Conservation (phyloP, 2,113 vertebrate genomes). For the Mastomys natalensis region DNA sequence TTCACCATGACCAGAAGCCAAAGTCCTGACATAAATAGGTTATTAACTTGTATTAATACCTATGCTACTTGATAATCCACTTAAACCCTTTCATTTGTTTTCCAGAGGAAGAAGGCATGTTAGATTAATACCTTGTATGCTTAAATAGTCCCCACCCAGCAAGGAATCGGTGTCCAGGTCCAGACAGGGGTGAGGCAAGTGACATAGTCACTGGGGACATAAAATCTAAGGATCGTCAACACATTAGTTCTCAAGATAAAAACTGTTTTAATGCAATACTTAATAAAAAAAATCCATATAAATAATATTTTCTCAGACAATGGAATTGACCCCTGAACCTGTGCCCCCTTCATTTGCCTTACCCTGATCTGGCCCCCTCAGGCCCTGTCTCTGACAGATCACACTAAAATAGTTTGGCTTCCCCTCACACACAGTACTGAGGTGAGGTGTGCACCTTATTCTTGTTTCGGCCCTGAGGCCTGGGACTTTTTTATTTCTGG, state of each 20-base stretch:
- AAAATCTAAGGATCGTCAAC: background rate
- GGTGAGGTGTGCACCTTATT: no score
- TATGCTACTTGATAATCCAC: constrained; percentile 68
- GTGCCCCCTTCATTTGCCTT: background rate
- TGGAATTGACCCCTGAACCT: background rate
- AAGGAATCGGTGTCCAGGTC: background rate
- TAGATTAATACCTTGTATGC: constrained; percentile 17
- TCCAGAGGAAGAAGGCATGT: constrained; percentile 60
- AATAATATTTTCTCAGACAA: constrained; percentile 3
- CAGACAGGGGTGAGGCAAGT: background rate
- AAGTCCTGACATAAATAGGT: constrained; percentile 44
- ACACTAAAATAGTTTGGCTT: background rate
- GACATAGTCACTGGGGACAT: background rate
- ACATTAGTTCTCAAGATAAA: background rate
- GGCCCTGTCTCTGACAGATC: background rate
- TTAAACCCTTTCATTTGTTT: constrained; percentile 64
- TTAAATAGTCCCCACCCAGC: background rate
- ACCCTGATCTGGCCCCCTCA: background rate
- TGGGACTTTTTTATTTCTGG: background rate
- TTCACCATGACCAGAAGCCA: background rate
- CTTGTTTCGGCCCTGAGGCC: background rate
- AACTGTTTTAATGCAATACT: background rate
- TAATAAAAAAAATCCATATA: background rate
- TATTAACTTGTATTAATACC: constrained; percentile 61
- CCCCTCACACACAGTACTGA: background rate